Evolutionary conservation across 2,113 vertebrate species (phyloP).

Genomic region (Isichthys henryi): DNA sequence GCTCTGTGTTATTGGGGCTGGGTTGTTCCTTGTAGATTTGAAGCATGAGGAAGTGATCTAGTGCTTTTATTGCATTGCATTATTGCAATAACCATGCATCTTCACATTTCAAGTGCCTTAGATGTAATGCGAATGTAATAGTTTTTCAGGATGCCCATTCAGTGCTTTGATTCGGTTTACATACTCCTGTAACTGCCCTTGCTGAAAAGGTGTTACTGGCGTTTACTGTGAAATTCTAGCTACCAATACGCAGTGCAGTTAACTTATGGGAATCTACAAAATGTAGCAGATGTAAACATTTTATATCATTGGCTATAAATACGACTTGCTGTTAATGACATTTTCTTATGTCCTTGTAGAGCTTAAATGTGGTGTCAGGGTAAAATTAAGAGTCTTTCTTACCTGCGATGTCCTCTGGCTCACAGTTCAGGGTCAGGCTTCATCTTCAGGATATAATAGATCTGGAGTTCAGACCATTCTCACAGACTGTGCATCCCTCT

Average conservation of each 20-base stretch:
- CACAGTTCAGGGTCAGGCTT: not conserved
- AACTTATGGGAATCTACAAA: not conserved
- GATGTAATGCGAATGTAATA: not conserved
- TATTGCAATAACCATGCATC: not conserved
- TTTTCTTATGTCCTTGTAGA: not conserved
- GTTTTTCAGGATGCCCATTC: not conserved
- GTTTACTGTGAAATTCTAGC: not conserved
- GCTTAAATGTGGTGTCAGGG: not conserved
- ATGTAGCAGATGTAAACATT: not conserved
- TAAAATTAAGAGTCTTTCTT: not conserved
- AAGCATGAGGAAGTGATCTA: not conserved
- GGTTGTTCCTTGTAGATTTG: not conserved
- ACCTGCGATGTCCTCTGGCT: not conserved
- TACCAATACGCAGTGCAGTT: not conserved
- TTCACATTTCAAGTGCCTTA: not conserved
- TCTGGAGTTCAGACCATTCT: not conserved
- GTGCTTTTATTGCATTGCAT: not conserved
- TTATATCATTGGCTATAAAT: constrained; percentile 11
- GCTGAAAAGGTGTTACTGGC: not conserved
- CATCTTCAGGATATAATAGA: not conserved
- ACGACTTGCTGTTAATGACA: not conserved
- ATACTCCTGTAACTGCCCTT: not conserved
- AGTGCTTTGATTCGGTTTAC: not conserved
- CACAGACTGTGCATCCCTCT: not conserved
- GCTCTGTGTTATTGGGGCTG: not conserved